These are phyloP conservation scores for Microctonus hyperodae DNA, from an alignment of 2,888 invertebrate genomes.

Conservation along the genomic window DNA sequence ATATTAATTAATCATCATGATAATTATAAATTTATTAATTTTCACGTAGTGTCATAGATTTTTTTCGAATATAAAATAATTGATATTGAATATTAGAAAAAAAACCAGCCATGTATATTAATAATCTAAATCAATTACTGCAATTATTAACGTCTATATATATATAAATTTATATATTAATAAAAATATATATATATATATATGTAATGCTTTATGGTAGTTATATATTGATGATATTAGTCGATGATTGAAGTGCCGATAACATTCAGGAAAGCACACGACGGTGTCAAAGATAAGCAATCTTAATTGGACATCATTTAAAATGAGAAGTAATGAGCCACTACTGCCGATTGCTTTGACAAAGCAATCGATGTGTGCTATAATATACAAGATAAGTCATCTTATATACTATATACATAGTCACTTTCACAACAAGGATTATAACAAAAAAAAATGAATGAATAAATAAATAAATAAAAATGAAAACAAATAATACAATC, in stretches of 20 bases:
- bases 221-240: conserved; percentile 8
- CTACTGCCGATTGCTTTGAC: conserved; percentile 24
- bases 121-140: neutral
- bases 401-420: conserved; percentile 8
- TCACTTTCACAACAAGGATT: neutral
- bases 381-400: conserved; percentile 23
- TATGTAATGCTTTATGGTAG: neutral
- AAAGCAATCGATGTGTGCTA: conserved; percentile 22
- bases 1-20: too few species aligned
- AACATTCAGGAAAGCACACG: conserved; percentile 24
- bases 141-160: neutral
- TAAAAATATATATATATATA: neutral
- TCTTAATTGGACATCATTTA: conserved; percentile 33
- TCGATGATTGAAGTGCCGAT: conserved; percentile 9
- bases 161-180: neutral
- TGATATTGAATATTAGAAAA: neutral
- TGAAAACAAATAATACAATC: neutral
- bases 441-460: neutral
- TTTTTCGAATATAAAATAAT: neutral
- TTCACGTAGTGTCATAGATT: neutral
- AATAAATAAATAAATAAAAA: neutral
- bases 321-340: conserved; percentile 22
- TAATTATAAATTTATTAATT: neutral
- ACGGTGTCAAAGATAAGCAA: conserved; percentile 29
- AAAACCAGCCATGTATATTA: neutral